Evolutionary conservation across 2,113 vertebrate genomes (phyloP), one percentile per base, ranked within the genome.

Genomic region (Natator depressus): DNA sequence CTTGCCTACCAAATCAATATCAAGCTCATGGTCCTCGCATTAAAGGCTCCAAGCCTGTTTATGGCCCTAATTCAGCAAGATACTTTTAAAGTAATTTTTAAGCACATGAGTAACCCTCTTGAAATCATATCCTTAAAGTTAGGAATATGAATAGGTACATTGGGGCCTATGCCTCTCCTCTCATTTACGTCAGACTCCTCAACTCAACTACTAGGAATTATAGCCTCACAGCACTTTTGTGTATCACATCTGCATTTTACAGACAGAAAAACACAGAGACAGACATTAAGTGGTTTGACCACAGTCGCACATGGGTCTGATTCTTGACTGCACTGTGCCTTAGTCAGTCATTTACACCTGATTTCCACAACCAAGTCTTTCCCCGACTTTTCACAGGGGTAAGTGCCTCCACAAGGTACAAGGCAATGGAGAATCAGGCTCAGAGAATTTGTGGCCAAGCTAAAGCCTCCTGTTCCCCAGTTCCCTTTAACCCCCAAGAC

Each of bases 161-260:
- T 51, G 86, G 1, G 38, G 4, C 24, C 24, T 78, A 54, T 93
- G 10, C 49, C 16, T 72, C 10, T 1, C 1, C 86, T 80, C 42
- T 92, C 13, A 85, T 93, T 85, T 82, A 22, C 35, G 93, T 95
- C 27, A 22, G 51, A 79, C 3, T 65, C 53, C 35, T 81, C 90
- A 76, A 8, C 29, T 93, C 85, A n/a, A 35, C 16, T 6, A 19
- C 31, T 65, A 65, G 62, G 14, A 35, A n/a, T 31, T 65, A 65
- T n/a, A 75, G 38, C 10, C 10, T 24, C 38, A 29, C 0, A 0
- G 57, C 31, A 55, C 69, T 94, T 16, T 62, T 81, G 5, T 12
- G 0, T 13, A 49, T 87, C 79, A 86, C 46, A 22, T 2, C 24
- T 9, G 5, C 86, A 4, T 13, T 85, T 90, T 53, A 55, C 3